A percentile compares a stretch with the other conserved stretches of the same genome.
These are phyloP conservation scores for Leptopterna dolabrata DNA, from an alignment of 2,888 invertebrate genomes.

Conservation along the genomic window DNA sequence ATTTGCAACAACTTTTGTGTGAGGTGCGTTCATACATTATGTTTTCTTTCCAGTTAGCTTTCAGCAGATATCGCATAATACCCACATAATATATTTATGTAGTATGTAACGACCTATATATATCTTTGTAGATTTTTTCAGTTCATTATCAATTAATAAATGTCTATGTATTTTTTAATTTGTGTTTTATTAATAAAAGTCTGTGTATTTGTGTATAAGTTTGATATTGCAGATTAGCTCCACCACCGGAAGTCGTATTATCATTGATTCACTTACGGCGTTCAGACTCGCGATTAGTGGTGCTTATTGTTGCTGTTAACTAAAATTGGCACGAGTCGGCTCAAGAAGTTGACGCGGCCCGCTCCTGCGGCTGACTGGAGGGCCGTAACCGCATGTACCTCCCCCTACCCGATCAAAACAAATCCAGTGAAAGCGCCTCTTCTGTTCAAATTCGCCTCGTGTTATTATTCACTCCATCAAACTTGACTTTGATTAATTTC, in stretches of 20 bases:
- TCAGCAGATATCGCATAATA: too few species aligned
- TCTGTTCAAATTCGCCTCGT: neutral
- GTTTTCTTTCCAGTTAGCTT: too few species aligned
- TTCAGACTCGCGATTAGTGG: neutral
- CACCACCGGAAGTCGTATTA: neutral
- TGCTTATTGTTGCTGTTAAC: neutral
- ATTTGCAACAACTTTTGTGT: too few species aligned
- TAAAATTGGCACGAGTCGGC: neutral
- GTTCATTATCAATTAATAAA: too few species aligned
- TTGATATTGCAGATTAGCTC: neutral
- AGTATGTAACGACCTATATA: too few species aligned
- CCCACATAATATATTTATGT: too few species aligned
- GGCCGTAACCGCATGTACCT: neutral
- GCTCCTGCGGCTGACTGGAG: neutral
- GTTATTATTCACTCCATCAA: neutral
- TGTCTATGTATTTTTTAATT: too few species aligned
- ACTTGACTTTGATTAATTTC: conserved; percentile 2
- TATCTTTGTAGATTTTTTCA: too few species aligned
- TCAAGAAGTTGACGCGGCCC: neutral
- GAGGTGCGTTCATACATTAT: too few species aligned
- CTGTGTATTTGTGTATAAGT: too few species aligned
- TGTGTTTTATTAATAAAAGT: too few species aligned
- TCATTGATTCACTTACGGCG: neutral
- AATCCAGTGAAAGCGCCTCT: neutral
- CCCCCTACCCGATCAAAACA: neutral